A percentile compares a stretch with the other conserved stretches of the same genome.
Conservation (phyloP, 2,888 invertebrate genomes). For the Galeopsomyia nigrocyanea region DNA sequence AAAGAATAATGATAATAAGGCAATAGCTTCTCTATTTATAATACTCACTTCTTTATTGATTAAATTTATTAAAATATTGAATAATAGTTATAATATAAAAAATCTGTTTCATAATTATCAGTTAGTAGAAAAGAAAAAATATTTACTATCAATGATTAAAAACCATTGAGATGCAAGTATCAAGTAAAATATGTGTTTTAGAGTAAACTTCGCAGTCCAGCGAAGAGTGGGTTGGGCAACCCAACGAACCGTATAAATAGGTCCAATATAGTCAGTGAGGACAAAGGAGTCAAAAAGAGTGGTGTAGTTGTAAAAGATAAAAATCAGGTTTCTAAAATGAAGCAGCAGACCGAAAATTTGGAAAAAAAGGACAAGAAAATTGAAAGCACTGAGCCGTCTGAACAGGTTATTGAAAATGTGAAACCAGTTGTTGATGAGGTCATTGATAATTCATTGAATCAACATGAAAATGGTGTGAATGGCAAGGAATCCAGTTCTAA, state of each 20-base stretch:
- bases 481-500: constrained; percentile 31
- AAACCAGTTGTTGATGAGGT: constrained; percentile 32
- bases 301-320: constrained; percentile 36
- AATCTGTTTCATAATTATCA: too few relatives aligned
- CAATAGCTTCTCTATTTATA: too few relatives aligned
- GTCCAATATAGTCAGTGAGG: constrained; percentile 19
- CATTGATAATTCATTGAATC: constrained; percentile 29
- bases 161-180: neutral
- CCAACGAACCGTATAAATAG: constrained; percentile 44
- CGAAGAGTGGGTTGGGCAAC: constrained; percentile 43
- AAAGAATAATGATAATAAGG: neutral
- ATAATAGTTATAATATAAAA: too few relatives aligned
- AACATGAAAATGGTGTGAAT: constrained; percentile 39
- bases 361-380: constrained; percentile 36
- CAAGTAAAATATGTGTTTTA: constrained; percentile 29
- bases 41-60: too few relatives aligned
- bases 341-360: constrained; percentile 45
- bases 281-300: constrained; percentile 50
- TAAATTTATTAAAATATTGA: too few relatives aligned
- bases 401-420: constrained; percentile 27
- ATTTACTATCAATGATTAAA: neutral
- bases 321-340: constrained; percentile 48
- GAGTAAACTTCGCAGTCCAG: constrained; percentile 46
- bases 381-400: constrained; percentile 35
- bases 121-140: too few relatives aligned